These are phyloP conservation scores for Pseudomyrmex gracilis DNA, from an alignment of 1,140 invertebrate genomes.

Conservation along the genomic window DNA sequence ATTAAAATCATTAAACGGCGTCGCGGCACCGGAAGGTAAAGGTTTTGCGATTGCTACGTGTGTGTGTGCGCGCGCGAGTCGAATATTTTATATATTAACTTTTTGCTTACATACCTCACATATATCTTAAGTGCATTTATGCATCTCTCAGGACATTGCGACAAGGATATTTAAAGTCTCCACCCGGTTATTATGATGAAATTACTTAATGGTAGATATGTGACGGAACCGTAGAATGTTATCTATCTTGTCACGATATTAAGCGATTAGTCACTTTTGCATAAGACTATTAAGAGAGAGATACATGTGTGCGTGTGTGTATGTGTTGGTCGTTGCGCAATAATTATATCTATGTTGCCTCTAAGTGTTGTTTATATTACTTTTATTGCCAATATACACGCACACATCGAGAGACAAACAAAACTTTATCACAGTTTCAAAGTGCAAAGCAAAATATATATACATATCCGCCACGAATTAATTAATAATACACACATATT, in stretches of 20 bases:
- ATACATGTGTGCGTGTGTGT: not conserved
- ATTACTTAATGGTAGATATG: conserved; percentile 33
- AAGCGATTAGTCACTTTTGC: conserved; percentile 27
- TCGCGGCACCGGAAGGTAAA: conserved; percentile 31
- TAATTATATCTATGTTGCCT: conserved; percentile 1
- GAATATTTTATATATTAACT: conserved; percentile 47
- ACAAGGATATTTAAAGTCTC: conserved; percentile 19
- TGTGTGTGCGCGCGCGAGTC: not conserved
- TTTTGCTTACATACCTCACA: not conserved
- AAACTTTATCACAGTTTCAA: not conserved
- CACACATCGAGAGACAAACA: too few relatives aligned
- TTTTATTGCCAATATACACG: not conserved
- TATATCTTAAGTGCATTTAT: not conserved
- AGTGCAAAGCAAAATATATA: not conserved
- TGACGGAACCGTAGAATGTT: conserved; percentile 6
- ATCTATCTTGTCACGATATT: conserved; percentile 12
- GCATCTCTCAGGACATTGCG: not conserved
- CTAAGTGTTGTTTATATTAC: not conserved
- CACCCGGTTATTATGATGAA: conserved; percentile 8
- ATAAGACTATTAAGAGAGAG: not conserved
- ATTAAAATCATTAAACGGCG: conserved; percentile 47
- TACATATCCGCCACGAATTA: not conserved
- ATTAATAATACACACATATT: not conserved
- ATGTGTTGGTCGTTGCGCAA: too few relatives aligned
- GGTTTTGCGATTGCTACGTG: conserved; percentile 43